Evolutionary conservation across 2,113 vertebrate genomes (phyloP).

Genomic region (Aleadryas rufinucha): DNA sequence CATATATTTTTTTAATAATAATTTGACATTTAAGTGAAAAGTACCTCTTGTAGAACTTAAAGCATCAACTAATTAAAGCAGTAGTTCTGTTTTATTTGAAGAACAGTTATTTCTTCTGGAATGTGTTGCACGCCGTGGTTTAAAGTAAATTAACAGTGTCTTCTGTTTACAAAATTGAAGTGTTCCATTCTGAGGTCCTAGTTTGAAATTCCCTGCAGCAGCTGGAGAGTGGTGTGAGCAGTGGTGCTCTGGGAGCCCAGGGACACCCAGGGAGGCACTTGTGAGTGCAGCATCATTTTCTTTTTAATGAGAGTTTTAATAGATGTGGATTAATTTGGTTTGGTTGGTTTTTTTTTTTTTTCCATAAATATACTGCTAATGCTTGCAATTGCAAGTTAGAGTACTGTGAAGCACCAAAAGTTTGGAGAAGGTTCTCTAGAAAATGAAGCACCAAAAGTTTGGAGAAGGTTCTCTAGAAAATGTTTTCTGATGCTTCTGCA

Average conservation of each 20-base stretch:
- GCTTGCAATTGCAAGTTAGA: background rate
- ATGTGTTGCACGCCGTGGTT: background rate
- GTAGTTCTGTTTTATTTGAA: background rate
- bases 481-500: background rate
- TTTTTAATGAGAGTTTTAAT: background rate
- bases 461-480: background rate
- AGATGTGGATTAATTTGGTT: background rate
- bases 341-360: too few relatives aligned
- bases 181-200: background rate
- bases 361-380: background rate
- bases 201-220: background rate
- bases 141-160: background rate
- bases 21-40: conserved; percentile 15
- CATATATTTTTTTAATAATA: background rate
- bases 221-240: background rate
- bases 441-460: too few relatives aligned
- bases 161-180: background rate
- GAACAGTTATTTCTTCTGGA: background rate
- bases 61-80: background rate
- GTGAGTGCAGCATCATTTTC: background rate
- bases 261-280: background rate
- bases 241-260: background rate
- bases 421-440: background rate
- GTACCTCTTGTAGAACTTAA: background rate
- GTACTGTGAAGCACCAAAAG: background rate